A percentile compares a stretch with the other conserved stretches of the same genome.
Conservation (phyloP, 2,797 vertebrate genomes). For the Muscicapa comitata region DNA sequence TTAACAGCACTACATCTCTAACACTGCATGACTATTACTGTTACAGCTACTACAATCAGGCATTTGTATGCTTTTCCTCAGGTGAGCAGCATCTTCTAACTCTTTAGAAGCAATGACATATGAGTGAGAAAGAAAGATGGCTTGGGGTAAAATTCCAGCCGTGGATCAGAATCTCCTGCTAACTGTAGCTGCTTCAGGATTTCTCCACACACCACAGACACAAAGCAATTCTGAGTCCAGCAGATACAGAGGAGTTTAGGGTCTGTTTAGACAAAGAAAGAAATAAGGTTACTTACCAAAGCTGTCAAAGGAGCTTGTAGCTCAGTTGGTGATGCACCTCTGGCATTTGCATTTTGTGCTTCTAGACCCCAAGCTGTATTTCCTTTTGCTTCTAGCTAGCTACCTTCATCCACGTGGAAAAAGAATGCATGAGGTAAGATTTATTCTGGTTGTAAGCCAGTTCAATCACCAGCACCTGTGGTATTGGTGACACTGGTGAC, state of each 20-base stretch:
- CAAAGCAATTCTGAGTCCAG: neutral
- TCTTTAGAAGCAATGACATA: neutral
- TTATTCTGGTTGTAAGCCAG: neutral
- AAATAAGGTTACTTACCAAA: neutral
- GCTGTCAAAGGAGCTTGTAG: neutral
- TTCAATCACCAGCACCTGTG: neutral
- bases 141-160: neutral
- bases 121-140: neutral
- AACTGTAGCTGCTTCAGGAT: neutral
- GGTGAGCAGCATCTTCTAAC: neutral
- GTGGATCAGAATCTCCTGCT: neutral
- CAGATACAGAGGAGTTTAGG: neutral
- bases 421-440: neutral
- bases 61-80: neutral
- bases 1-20: neutral
- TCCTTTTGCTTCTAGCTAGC: neutral
- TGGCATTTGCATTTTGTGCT: neutral
- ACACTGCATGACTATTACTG: neutral
- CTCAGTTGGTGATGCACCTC: neutral
- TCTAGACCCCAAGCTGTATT: neutral
- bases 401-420: neutral
- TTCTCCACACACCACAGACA: neutral
- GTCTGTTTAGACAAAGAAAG: neutral
- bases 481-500: neutral
- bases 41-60: neutral